Conservation (phyloP, 2,797 vertebrate genomes). For the Podarcis siculus region DNA sequence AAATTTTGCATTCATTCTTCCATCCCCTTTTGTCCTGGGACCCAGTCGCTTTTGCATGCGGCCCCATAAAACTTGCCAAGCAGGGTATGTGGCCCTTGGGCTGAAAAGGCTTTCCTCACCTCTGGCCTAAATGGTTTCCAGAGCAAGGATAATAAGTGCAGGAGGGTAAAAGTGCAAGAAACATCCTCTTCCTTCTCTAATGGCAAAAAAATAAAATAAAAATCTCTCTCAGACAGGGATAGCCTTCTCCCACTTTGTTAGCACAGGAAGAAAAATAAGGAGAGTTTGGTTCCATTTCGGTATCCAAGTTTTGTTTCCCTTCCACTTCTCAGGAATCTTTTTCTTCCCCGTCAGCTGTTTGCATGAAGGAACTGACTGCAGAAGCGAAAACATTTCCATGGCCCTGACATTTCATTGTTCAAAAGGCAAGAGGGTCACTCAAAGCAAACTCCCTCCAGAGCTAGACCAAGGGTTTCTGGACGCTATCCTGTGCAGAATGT, state of each 20-base stretch:
- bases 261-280: constrained; percentile 40
- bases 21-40: too few relatives aligned
- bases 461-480: constrained; percentile 14
- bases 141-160: too few relatives aligned
- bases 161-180: neutral
- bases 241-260: constrained; percentile 22
- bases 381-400: constrained; percentile 24
- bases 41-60: too few relatives aligned
- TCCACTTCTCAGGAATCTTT: constrained; percentile 38
- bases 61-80: too few relatives aligned
- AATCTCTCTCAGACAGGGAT: neutral
- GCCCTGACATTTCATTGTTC: constrained; percentile 58
- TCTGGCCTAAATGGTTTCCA: too few relatives aligned
- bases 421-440: constrained; percentile 61
- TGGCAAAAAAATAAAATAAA: constrained; percentile 5
- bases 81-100: too few relatives aligned
- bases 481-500: constrained; percentile 48
- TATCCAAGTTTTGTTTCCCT: constrained; percentile 49
- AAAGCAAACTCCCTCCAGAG: constrained; percentile 55
- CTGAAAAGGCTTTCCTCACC: too few relatives aligned
- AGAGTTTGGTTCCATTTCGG: constrained; percentile 32
- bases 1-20: too few relatives aligned
- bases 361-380: constrained; percentile 18
- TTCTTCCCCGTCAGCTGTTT: constrained; percentile 33
- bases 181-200: neutral